Percentiles rank a stretch among this genome's conserved stretches.
phyloP scores from a whole-genome alignment of 2,113 vertebrate species.

The Stegastes partitus region DNA sequence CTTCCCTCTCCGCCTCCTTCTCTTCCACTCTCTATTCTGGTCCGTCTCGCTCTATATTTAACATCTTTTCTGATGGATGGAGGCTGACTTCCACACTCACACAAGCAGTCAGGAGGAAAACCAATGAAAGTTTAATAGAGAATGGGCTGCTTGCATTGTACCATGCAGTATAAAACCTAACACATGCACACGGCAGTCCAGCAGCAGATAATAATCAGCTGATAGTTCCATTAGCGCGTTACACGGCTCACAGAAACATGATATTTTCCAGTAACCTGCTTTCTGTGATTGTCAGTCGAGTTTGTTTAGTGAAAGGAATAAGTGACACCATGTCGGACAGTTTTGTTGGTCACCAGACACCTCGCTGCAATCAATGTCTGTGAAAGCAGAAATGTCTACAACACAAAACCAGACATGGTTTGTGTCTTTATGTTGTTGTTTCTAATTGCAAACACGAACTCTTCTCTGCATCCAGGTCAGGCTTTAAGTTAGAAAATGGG shows the following conservation, averaged over 20 bases:
- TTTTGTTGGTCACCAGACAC: background rate
- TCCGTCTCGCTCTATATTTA: slow-evolving; percentile 76
- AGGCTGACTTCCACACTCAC: slow-evolving; percentile 65
- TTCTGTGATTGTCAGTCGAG: slow-evolving; percentile 16
- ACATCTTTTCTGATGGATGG: slow-evolving; percentile 75
- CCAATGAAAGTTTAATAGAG: slow-evolving; percentile 80
- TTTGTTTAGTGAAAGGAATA: slow-evolving; percentile 18
- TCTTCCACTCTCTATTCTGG: slow-evolving; percentile 68
- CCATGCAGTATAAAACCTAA: slow-evolving; percentile 27
- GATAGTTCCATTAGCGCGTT: slow-evolving; percentile 27
- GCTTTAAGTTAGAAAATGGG: slow-evolving; percentile 12
- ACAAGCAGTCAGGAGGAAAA: slow-evolving; percentile 66
- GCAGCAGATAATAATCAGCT: slow-evolving; percentile 39
- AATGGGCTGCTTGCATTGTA: slow-evolving; percentile 40
- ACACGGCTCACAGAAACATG: background rate
- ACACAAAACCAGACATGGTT: background rate
- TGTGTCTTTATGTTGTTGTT: background rate
- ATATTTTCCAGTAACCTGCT: slow-evolving; percentile 7
- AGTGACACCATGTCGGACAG: background rate
- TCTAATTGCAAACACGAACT: background rate
- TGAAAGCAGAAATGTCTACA: background rate
- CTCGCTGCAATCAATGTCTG: background rate
- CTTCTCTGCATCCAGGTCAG: background rate
- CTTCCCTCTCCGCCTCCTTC: slow-evolving; percentile 12
- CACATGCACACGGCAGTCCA: slow-evolving; percentile 14